phyloP scores from a whole-genome alignment of 2,113 vertebrate species.

The Corythaixoides concolor region DNA sequence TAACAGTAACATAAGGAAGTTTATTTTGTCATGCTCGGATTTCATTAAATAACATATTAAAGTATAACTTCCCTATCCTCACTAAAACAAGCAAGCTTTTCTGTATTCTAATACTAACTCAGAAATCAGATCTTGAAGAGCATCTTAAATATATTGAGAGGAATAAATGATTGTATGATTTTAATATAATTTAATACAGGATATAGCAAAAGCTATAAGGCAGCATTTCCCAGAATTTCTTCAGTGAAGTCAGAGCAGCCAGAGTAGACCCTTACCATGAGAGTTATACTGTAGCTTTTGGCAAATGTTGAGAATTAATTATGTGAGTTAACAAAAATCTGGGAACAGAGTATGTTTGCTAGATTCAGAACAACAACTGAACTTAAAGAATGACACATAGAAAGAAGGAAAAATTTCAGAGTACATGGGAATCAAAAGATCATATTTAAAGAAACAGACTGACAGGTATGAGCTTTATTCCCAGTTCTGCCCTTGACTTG shows the following conservation, averaged over 20 bases:
- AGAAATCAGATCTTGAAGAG: not conserved
- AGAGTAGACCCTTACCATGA: not conserved
- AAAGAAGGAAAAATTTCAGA: not conserved
- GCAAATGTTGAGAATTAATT: not conserved
- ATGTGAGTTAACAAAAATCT: not conserved
- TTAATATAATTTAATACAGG: not conserved
- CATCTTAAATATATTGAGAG: not conserved
- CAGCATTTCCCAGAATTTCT: not conserved
- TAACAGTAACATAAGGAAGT: constrained; percentile 60
- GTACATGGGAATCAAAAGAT: not conserved
- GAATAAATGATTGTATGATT: not conserved
- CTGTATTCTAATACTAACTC: not conserved
- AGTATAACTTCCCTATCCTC: constrained; percentile 46
- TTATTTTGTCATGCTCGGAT: constrained; percentile 56
- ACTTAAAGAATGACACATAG: not conserved
- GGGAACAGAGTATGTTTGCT: not conserved
- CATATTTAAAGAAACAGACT: not conserved
- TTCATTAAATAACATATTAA: constrained; percentile 58
- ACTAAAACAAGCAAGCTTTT: constrained; percentile 52
- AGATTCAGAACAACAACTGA: not conserved
- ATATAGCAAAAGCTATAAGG: not conserved
- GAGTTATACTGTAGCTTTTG: not conserved
- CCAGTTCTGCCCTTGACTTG: not conserved
- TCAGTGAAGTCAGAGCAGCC: not conserved
- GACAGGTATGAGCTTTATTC: not conserved